Conservation (phyloP, 2,113 vertebrate genomes). For the Gorsachius goisagi region DNA sequence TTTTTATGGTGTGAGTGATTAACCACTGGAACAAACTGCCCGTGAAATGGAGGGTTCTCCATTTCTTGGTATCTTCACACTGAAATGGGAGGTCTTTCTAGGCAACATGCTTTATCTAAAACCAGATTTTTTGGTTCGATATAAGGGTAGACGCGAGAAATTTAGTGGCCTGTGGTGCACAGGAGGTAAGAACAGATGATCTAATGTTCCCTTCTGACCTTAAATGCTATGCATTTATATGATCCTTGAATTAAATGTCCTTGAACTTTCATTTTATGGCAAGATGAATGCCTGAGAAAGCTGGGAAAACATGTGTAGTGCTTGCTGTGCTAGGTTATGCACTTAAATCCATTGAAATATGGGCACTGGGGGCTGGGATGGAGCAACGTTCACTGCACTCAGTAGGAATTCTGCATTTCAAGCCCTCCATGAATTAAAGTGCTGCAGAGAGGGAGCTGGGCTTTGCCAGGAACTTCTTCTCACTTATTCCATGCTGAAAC, state of each 20-base stretch:
- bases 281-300: neutral
- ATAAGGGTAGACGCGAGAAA: neutral
- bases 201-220: neutral
- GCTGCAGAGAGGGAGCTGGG: neutral
- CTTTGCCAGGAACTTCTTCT: neutral
- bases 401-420: neutral
- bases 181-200: neutral
- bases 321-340: neutral
- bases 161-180: neutral
- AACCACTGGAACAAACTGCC: neutral
- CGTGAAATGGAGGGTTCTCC: neutral
- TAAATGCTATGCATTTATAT: neutral
- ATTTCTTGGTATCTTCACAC: neutral
- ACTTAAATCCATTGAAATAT: neutral
- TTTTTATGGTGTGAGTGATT: neutral
- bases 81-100: neutral
- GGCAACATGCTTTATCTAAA: neutral
- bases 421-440: neutral
- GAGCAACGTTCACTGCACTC: neutral
- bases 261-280: constrained; percentile 1
- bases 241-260: neutral
- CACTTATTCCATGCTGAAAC: neutral
- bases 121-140: neutral
- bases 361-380: neutral
- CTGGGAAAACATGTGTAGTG: neutral